Base-by-base conservation (phyloP, 2,888 invertebrate genomes). In the Sinopyrophorus schimmeli region DNA sequence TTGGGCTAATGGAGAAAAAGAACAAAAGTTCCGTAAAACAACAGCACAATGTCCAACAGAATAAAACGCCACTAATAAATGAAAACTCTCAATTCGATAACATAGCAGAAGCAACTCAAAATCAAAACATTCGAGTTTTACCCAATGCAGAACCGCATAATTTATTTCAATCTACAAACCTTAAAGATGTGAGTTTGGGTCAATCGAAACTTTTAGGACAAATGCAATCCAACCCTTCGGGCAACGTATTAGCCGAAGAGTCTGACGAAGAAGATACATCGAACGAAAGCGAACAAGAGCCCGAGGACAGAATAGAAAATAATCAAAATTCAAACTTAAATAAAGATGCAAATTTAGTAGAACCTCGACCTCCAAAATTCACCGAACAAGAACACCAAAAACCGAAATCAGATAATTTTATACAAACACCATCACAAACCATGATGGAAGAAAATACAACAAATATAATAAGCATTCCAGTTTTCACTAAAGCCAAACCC, bases 381-480 rank as follows among this genome's bases (percentile, higher is more conserved):
- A 3, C 6, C 5, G n/a, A 35, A 4, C 23, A 9, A 1, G 24
- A 23, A 10, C 7, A 15, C 5, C 27, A 27, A 12, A 11, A 11
- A 12, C 26, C 2, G 34, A 21, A n/a, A 1, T 11, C 12, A n/a
- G 12, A n/a, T n/a, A 21, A 17, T 28, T 11, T 2, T 11, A 5
- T 26, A 5, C 26, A 26, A 26, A 26, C 9, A 2, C n/a, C n/a
- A n/a, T n/a, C n/a, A n/a, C n/a, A n/a, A n/a, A n/a, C n/a, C 5
- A 20, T 20, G 21, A 6, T 20, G 21, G 7, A 9, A 3, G 9
- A 7, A 21, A 21, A 5, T 5, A 3, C 21, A 3, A 12, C 34
- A n/a, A 10, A 21, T 14, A 10, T 35, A 15, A 1, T 35, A 24
- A 35, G 6, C 5, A n/a, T 24, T n/a, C 35, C 35, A 14, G 15